Evolutionary conservation across 1,140 invertebrate genomes (phyloP), one percentile per base, ranked within the genome.

Genomic region (Tetragonula clypearis): DNA sequence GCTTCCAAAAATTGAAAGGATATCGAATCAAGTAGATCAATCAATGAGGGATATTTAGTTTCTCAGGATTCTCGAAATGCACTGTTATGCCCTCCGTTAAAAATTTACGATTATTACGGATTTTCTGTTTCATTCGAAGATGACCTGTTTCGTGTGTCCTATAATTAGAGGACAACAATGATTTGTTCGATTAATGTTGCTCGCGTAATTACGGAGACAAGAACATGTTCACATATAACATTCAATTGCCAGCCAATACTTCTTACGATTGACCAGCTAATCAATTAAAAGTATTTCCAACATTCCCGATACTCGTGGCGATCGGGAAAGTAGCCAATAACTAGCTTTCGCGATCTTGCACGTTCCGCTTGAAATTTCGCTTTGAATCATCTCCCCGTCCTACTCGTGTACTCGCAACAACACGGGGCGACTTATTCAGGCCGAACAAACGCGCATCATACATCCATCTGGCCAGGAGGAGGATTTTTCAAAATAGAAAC

Each of bases 401-500:
- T 55, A 49, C 26, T 21, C 66, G 53, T 5, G 12, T 41, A 21
- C 49, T 21, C 41, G 4, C 15, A n/a, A 56, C 30, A 30, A 30
- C 30, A 30, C 12, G 53, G 23, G 15, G 53, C 65, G 21, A 79
- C 5, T 21, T 56, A 56, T 79, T 82, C 41, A 21, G 26, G 49
- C 56, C 55, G 80, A 65, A 55, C 55, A 62, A 79, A 55, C 75
- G 66, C n/a, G 66, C 66, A 71, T 84, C 76, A 30, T n/a, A 26
- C 35, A 14, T 30, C 76, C 30, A 62, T 35, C 60, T 30, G 75
- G 12, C 6, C 26, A 2, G 21, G 9, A 35, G 53, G 55, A 23
- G 41, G 60, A 85, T 85, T 79, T 81, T 85, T 85, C 49, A 79
- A 85, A 81, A 85, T 85, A 65, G 65, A 66, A 15, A 49, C 41